A percentile compares a stretch with the other conserved stretches of the same genome.
phyloP scores from a whole-genome alignment of 2,113 vertebrate species.

The Nannospalax galili region DNA sequence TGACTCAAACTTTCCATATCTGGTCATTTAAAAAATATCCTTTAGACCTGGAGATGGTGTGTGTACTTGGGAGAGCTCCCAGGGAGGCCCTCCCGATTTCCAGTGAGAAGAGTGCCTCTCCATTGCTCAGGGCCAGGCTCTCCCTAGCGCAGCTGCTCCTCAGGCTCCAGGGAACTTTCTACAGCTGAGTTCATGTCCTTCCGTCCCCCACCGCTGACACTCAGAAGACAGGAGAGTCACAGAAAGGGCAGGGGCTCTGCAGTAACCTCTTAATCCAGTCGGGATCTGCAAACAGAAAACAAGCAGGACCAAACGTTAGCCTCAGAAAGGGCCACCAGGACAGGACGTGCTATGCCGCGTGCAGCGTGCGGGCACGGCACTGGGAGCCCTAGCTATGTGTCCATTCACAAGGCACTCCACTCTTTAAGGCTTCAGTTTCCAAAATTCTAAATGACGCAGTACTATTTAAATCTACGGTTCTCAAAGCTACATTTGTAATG shows the following conservation, averaged over 20 bases:
- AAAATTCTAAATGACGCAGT: accelerated
- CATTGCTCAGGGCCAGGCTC: background rate
- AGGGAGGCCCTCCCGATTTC: constrained; percentile 35
- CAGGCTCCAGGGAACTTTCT: background rate
- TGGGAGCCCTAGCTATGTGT: background rate
- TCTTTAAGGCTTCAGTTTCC: background rate
- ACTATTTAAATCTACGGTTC: background rate
- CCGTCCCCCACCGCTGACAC: background rate
- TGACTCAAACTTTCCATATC: background rate
- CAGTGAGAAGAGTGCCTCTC: background rate
- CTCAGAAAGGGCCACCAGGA: background rate
- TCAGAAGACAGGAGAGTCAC: constrained; percentile 96
- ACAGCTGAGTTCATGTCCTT: constrained; percentile 3
- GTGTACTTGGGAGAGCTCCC: background rate
- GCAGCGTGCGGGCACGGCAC: accelerated
- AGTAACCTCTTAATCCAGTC: constrained; percentile 97
- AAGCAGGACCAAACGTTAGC: background rate
- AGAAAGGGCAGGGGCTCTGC: constrained; percentile 94
- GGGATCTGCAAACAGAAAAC: constrained; percentile 90
- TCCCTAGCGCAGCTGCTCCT: background rate
- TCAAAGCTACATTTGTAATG: background rate
- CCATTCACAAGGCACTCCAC: background rate
- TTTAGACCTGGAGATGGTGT: background rate
- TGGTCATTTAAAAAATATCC: background rate
- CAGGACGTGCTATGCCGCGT: accelerated